These are phyloP conservation scores for Salticus scenicus DNA, from an alignment of 2,888 invertebrate species.

Conservation along the genomic window DNA sequence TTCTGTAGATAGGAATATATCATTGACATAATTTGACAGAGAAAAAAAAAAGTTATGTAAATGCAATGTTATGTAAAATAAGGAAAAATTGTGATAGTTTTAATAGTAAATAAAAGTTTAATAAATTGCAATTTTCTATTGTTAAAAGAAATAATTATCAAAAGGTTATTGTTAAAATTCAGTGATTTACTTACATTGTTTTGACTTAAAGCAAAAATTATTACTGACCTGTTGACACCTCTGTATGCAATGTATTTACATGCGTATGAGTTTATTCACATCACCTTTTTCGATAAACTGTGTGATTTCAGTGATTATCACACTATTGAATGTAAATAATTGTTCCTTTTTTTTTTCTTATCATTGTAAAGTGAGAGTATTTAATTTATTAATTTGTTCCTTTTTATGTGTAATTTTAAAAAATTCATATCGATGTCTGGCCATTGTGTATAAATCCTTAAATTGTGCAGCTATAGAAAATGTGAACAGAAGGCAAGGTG, in stretches of 20 bases:
- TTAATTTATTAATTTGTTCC: constrained; percentile 67
- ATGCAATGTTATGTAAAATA: no score
- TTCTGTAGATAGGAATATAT: no score
- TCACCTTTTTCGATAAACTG: neutral
- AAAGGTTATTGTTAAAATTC: no score
- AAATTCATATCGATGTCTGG: constrained; percentile 14
- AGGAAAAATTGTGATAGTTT: no score
- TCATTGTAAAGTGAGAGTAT: constrained; percentile 32
- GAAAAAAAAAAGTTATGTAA: no score
- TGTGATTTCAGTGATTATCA: constrained; percentile 17
- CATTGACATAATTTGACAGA: no score
- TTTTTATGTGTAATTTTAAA: constrained; percentile 8
- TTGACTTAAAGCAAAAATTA: no score
- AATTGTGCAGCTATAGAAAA: neutral
- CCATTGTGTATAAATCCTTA: neutral
- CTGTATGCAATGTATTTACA: constrained; percentile 27
- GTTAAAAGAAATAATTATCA: no score
- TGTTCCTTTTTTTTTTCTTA: constrained; percentile 23
- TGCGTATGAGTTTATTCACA: constrained; percentile 29
- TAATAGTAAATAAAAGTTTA: no score
- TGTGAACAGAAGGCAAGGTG: neutral
- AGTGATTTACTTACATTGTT: no score
- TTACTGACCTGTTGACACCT: neutral
- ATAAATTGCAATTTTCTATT: no score
- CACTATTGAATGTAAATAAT: constrained; percentile 37